Percentiles rank a stretch among this genome's conserved stretches.
phyloP scores from a whole-genome alignment of 2,888 invertebrate genomes.

The Urechis unicinctus region DNA sequence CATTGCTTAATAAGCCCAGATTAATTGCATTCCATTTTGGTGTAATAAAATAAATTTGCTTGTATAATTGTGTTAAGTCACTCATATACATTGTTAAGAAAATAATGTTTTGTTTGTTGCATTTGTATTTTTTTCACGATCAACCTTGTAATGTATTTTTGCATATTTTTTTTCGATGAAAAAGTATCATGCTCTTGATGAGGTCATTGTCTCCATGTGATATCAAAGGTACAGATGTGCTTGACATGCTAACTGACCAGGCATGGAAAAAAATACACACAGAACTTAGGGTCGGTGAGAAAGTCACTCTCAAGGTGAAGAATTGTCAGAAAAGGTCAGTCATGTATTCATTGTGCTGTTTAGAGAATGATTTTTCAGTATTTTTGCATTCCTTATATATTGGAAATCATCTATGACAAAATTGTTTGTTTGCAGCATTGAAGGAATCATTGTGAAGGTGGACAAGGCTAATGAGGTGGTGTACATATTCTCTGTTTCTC shows the following conservation, averaged over 20 bases:
- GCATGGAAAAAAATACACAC: slow-evolving; percentile 43
- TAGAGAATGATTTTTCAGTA: no score
- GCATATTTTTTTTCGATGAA: no score
- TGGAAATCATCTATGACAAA: not conserved
- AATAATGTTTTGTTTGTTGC: no score
- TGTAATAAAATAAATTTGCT: no score
- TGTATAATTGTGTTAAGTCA: no score
- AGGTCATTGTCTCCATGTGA: no score
- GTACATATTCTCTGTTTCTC: slow-evolving; percentile 18
- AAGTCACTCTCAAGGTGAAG: slow-evolving; percentile 38
- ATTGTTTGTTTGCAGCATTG: slow-evolving; percentile 27
- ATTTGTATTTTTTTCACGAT: no score
- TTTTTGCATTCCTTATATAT: not conserved
- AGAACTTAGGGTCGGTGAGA: slow-evolving; percentile 35
- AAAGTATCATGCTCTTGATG: no score
- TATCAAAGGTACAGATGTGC: slow-evolving; percentile 34
- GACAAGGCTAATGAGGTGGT: slow-evolving; percentile 27
- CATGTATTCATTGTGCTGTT: not conserved
- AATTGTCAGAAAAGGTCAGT: slow-evolving; percentile 25
- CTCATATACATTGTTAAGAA: no score
- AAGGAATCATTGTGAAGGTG: slow-evolving; percentile 31
- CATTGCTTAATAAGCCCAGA: no score
- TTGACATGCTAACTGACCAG: slow-evolving; percentile 41
- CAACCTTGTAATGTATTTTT: no score
- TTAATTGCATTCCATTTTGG: no score